These are phyloP conservation scores for Tapirus terrestris DNA, from an alignment of 2,113 vertebrate genomes.

Conservation along the genomic window DNA sequence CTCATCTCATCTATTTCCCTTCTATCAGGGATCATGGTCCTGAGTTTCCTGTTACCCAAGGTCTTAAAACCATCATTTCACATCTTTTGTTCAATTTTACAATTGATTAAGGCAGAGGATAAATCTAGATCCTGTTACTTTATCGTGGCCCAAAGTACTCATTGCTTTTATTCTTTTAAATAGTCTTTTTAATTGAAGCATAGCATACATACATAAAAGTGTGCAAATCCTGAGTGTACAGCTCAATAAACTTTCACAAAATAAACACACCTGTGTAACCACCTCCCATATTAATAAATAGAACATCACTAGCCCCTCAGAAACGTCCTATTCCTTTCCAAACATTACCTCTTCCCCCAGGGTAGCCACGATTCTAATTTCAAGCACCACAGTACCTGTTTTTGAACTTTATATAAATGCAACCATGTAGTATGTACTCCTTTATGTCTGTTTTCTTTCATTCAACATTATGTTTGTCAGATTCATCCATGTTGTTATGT, in stretches of 20 bases:
- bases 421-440: not conserved
- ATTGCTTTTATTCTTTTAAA: constrained; percentile 13
- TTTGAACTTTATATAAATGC: not conserved
- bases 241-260: not conserved
- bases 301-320: not conserved
- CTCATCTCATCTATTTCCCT: not conserved
- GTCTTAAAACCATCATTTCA: not conserved
- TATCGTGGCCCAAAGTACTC: not conserved
- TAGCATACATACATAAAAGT: not conserved
- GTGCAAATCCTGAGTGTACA: not conserved
- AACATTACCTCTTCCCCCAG: not conserved
- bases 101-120: not conserved
- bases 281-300: not conserved
- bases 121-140: not conserved
- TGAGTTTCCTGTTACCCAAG: not conserved
- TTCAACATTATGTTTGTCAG: not conserved
- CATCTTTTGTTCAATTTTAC: not conserved
- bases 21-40: not conserved
- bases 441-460: not conserved
- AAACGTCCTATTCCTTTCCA: not conserved
- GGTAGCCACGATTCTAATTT: not conserved
- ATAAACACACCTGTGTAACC: not conserved
- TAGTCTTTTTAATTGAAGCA: not conserved
- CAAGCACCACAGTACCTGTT: not conserved
- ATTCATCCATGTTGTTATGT: not conserved